phyloP scores from a whole-genome alignment of 2,888 invertebrate species.

The Temnothorax unifasciatus region DNA sequence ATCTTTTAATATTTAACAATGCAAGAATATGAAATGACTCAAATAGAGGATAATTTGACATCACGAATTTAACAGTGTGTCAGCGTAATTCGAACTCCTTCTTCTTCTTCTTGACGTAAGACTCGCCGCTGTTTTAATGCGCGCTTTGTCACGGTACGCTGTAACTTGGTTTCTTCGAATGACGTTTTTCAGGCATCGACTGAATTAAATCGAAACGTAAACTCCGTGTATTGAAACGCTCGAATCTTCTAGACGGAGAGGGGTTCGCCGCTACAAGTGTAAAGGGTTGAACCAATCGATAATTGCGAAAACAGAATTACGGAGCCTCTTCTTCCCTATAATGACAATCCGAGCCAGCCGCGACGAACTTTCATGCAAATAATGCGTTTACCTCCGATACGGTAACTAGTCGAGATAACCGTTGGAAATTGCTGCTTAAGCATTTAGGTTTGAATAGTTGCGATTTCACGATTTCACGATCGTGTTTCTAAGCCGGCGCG shows the following conservation, averaged over 20 bases:
- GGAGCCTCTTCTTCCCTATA: background rate
- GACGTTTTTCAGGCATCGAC: background rate
- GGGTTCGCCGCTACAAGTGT: background rate
- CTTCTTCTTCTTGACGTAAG: background rate
- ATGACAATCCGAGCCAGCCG: background rate
- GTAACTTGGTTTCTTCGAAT: background rate
- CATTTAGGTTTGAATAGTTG: background rate
- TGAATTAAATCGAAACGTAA: background rate
- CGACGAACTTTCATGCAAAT: background rate
- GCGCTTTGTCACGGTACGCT: background rate
- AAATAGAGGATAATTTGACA: too few relatives aligned
- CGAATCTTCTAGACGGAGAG: background rate
- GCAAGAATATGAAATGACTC: too few relatives aligned
- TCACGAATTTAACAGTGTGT: background rate
- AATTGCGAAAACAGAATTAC: constrained; percentile 4
- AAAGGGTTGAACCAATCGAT: constrained; percentile 3
- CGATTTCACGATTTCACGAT: constrained; percentile 18
- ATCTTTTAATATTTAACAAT: too few relatives aligned
- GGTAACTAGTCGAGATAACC: background rate
- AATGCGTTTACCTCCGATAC: background rate
- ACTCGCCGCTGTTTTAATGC: background rate
- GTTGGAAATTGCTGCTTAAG: constrained; percentile 9
- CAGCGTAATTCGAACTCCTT: background rate
- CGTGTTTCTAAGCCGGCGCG: background rate
- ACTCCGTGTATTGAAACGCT: background rate